These are phyloP conservation scores for Psittacara wagleri DNA, from an alignment of 2,113 vertebrate species.

Conservation along the genomic window DNA sequence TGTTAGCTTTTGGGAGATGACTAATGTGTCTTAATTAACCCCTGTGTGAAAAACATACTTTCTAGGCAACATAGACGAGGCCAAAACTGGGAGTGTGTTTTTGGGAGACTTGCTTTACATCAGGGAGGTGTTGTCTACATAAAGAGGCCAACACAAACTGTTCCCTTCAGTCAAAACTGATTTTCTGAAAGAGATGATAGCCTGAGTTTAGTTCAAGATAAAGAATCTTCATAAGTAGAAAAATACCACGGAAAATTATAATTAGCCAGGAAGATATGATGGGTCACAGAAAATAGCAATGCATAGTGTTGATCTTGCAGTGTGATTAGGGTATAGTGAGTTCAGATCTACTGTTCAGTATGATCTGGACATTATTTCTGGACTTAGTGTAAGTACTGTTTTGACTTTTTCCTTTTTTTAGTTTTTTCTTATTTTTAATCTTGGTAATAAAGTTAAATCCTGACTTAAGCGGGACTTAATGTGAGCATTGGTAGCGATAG, in stretches of 20 bases:
- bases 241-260: neutral
- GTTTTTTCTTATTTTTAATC: neutral
- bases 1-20: constrained; percentile 19
- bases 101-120: neutral
- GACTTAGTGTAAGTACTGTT: neutral
- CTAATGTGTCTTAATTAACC: constrained; percentile 45
- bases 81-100: neutral
- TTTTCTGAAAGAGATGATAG: neutral
- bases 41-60: constrained; percentile 9
- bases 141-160: neutral
- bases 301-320: neutral
- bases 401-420: neutral
- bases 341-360: neutral
- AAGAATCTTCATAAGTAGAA: neutral
- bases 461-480: neutral
- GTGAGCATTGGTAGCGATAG: neutral
- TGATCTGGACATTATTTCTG: neutral
- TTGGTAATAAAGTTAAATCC: neutral
- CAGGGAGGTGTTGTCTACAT: fast-evolving
- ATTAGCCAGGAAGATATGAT: neutral
- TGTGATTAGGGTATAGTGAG: neutral
- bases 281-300: neutral
- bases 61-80: neutral
- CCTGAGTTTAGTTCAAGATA: neutral
- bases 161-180: neutral